These are phyloP conservation scores for Brachyalestes nurse DNA, from an alignment of 2,797 vertebrate species.

Conservation along the genomic window DNA sequence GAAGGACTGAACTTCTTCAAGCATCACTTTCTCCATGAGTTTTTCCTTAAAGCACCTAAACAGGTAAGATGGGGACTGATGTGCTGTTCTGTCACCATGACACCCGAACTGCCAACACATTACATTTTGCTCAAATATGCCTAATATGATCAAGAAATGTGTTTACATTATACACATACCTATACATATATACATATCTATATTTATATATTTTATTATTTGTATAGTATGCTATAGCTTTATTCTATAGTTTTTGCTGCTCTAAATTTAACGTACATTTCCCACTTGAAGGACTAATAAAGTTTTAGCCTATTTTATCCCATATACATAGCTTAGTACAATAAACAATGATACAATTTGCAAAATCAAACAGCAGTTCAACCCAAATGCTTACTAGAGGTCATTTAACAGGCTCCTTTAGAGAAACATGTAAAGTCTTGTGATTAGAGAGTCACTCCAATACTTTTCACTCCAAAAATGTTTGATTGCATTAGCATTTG, in stretches of 20 bases:
- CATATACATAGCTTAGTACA: no score
- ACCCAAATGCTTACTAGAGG: slow-evolving; percentile 11
- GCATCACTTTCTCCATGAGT: neutral
- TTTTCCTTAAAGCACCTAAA: slow-evolving; percentile 12
- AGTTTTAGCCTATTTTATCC: no score
- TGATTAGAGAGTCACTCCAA: slow-evolving; percentile 14
- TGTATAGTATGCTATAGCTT: no score
- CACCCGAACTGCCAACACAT: slow-evolving; percentile 5
- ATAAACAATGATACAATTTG: no score
- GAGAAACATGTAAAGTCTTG: neutral
- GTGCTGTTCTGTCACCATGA: slow-evolving; percentile 12
- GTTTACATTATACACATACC: no score
- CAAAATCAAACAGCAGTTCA: neutral
- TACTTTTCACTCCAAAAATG: slow-evolving; percentile 27
- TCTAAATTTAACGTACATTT: no score
- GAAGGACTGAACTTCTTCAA: neutral
- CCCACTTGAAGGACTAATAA: no score
- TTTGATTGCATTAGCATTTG: slow-evolving; percentile 51
- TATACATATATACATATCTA: no score
- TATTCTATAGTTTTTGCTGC: no score
- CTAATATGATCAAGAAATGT: no score
- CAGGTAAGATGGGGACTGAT: neutral
- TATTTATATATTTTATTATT: no score
- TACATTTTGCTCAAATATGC: neutral
- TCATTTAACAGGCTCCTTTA: slow-evolving; percentile 17